Evolutionary conservation across 2,888 invertebrate species (phyloP), one percentile per base, ranked within the genome.

Genomic region (Drosophila flavopinicola): DNA sequence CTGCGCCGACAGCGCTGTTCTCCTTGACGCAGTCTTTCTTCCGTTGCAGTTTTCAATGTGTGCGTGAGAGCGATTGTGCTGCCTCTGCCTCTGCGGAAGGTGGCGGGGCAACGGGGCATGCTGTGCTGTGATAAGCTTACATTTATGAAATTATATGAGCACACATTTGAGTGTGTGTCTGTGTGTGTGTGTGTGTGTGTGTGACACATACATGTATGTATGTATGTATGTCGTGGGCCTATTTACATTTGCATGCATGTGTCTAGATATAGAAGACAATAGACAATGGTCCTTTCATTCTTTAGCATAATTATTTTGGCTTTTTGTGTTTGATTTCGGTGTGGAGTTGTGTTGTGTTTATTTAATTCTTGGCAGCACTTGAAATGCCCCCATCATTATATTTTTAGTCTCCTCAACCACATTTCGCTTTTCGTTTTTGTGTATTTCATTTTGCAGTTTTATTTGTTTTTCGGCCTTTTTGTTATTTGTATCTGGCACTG

Each of bases 51-150:
- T 63, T 38, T 52, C 20, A 24, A 45, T 49, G 38, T 49, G 41
- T 61, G 53, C 17, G 51, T 35, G 45, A 23, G 29, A 29, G 35
- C 35, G 39, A 39, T 47, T 61, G 44, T 72, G 52, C 61, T 63
- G 44, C 23, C 49, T 63, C 52, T 63, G 63, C 49, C 38, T n/a
- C n/a, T 11, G 15, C 29, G 25, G 29, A 49, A 35, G 20, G 30
- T 23, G 35, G n/a, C n/a, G 37, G 44, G 4, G 47, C 38, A 52
- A 56, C 27, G 49, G 53, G 69, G 44, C 61, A 58, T 41, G 27
- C 39, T 59, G 37, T 52, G 63, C 49, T 56, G 57, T 78, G 75
- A 78, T 78, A 78, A 78, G 77, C 68, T 52, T 25, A 58, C 45
- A 60, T 54, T 61, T 60, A 61, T 49, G 39, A 54, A 51, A 61